phyloP scores from a whole-genome alignment of 2,797 vertebrate genomes.

The Peromyscus attwateri region DNA sequence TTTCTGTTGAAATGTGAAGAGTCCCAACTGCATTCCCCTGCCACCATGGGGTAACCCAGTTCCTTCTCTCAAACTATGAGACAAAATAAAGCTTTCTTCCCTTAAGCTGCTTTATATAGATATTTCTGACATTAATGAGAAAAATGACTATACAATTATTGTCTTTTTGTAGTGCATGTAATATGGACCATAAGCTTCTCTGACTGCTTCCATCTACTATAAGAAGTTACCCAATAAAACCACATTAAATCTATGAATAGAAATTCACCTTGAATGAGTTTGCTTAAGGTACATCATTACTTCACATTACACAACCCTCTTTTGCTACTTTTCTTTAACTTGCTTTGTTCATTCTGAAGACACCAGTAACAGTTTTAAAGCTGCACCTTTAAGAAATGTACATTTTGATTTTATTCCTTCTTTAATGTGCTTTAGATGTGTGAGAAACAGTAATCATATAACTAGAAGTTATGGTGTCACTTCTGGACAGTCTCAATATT shows the following conservation, averaged over 20 bases:
- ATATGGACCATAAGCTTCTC: neutral
- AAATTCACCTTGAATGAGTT: neutral
- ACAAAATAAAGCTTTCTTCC: neutral
- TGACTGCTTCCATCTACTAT: neutral
- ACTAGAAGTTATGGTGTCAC: neutral
- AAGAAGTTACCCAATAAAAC: conserved; percentile 4
- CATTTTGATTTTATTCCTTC: neutral
- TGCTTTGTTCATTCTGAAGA: neutral
- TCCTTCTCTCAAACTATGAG: neutral
- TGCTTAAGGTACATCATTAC: neutral
- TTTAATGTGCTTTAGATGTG: neutral
- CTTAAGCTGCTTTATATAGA: neutral
- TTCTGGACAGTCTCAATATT: neutral
- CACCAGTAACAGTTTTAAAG: neutral
- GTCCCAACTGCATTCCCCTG: neutral
- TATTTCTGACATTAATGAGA: neutral
- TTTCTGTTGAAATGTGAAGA: neutral
- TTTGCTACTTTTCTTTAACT: neutral
- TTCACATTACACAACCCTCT: neutral
- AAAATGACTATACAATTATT: neutral
- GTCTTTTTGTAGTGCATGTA: neutral
- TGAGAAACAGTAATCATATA: neutral
- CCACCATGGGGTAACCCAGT: too few species aligned
- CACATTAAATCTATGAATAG: neutral
- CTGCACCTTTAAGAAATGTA: neutral